Percentiles rank a stretch among this genome's conserved stretches.
Evolutionary conservation across 2,113 vertebrate genomes (phyloP).

Genomic region (Ameiurus melas): DNA sequence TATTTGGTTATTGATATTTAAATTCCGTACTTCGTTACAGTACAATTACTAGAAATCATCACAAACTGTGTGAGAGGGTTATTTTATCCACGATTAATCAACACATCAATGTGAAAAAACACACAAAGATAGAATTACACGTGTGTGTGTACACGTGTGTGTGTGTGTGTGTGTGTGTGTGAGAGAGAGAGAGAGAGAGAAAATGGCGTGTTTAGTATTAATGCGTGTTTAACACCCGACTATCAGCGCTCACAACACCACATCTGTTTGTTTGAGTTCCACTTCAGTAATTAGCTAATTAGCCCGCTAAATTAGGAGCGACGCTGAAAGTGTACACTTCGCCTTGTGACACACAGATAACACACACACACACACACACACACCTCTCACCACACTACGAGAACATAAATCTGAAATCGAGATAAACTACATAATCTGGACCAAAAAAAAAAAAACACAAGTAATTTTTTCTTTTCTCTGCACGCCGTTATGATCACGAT

Average conservation of each 20-base stretch:
- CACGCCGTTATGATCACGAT: neutral
- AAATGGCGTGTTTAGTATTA: neutral
- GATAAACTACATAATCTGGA: neutral
- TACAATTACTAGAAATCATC: neutral
- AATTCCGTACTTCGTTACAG: neutral
- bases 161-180: neutral
- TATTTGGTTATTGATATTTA: neutral
- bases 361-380: slow-evolving; percentile 24
- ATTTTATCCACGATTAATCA: neutral
- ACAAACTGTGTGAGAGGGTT: neutral
- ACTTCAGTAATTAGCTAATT: slow-evolving; percentile 42
- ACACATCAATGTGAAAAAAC: neutral
- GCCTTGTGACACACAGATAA: slow-evolving; percentile 13
- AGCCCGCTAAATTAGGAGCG: slow-evolving; percentile 23
- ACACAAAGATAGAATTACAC: neutral
- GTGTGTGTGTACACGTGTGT: slow-evolving; percentile 10
- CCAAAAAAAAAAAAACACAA: neutral
- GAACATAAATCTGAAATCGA: neutral
- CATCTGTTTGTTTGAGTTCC: slow-evolving; percentile 43
- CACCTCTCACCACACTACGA: neutral
- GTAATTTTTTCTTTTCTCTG: neutral
- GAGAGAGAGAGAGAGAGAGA: neutral
- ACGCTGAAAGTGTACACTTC: slow-evolving; percentile 26
- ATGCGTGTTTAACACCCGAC: slow-evolving; percentile 3
- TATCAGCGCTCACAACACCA: slow-evolving; percentile 33